phyloP scores from a whole-genome alignment of 2,888 invertebrate species.

The Pseudococcus longispinus region DNA sequence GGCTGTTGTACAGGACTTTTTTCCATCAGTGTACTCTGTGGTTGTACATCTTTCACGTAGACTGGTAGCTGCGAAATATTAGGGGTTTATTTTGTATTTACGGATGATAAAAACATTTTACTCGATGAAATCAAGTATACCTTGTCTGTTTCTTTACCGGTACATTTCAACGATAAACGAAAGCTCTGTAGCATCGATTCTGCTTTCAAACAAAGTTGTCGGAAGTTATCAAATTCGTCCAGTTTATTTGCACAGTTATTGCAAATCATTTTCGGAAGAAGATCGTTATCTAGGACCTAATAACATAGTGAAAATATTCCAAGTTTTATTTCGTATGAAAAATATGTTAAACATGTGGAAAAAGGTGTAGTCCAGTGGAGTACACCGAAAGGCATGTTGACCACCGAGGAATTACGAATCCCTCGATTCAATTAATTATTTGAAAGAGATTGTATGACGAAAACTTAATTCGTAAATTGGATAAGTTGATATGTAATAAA shows the following conservation, averaged over 20 bases:
- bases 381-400: not conserved
- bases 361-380: not conserved
- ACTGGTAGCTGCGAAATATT: conserved; percentile 35
- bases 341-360: not conserved
- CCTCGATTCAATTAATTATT: not conserved
- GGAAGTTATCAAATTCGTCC: conserved; percentile 70
- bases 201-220: conserved; percentile 71
- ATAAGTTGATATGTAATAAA: not conserved
- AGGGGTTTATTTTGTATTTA: not conserved
- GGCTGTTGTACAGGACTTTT: conserved; percentile 3
- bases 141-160: conserved; percentile 64
- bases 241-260: conserved; percentile 70
- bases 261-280: conserved; percentile 74
- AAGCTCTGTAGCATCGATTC: conserved; percentile 74
- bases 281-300: conserved; percentile 74
- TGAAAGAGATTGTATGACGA: not conserved
- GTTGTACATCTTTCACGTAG: conserved; percentile 45
- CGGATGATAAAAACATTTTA: not conserved
- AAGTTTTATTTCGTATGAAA: not conserved
- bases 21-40: not conserved
- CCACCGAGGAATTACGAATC: not conserved
- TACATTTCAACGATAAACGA: conserved; percentile 69
- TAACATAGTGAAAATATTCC: not conserved
- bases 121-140: conserved; percentile 46
- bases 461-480: not conserved